phyloP scores from a whole-genome alignment of 2,888 invertebrate species.

The Xestia xanthographa region DNA sequence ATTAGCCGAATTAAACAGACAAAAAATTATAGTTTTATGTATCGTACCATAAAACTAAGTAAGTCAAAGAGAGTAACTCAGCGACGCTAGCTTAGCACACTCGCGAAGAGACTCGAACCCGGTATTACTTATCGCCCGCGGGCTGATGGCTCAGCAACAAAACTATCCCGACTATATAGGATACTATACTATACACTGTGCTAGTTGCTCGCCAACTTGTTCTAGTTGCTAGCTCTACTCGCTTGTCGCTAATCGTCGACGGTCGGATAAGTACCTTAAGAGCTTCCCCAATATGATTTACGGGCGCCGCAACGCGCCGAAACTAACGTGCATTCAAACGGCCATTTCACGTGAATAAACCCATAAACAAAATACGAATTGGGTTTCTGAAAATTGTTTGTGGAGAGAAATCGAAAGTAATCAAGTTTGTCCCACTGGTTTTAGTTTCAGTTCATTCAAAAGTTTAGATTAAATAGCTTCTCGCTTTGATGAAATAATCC shows the following conservation, averaged over 20 bases:
- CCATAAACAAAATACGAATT: constrained; percentile 31
- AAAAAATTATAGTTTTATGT: too few species aligned
- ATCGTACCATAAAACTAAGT: too few species aligned
- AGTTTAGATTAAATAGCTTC: constrained; percentile 50
- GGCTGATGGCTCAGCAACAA: not conserved
- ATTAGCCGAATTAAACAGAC: too few species aligned
- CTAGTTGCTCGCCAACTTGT: not conserved
- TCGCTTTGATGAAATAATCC: constrained; percentile 40
- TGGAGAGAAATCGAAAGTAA: constrained; percentile 40
- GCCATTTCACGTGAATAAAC: constrained; percentile 16
- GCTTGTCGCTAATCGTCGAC: not conserved
- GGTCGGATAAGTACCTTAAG: not conserved
- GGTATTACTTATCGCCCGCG: not conserved
- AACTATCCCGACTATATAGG: not conserved
- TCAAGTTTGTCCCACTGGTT: constrained; percentile 36
- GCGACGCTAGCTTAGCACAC: not conserved
- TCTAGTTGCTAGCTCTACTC: not conserved
- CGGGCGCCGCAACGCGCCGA: not conserved
- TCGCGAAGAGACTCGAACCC: not conserved
- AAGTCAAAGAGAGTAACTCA: too few species aligned
- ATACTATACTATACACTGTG: not conserved
- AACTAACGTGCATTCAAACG: constrained; percentile 26
- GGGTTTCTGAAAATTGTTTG: constrained; percentile 18
- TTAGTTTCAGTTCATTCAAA: constrained; percentile 49
- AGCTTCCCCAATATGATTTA: constrained; percentile 29